Base-by-base conservation (phyloP, 2,888 invertebrate genomes). In the Amphipoea oculea region DNA sequence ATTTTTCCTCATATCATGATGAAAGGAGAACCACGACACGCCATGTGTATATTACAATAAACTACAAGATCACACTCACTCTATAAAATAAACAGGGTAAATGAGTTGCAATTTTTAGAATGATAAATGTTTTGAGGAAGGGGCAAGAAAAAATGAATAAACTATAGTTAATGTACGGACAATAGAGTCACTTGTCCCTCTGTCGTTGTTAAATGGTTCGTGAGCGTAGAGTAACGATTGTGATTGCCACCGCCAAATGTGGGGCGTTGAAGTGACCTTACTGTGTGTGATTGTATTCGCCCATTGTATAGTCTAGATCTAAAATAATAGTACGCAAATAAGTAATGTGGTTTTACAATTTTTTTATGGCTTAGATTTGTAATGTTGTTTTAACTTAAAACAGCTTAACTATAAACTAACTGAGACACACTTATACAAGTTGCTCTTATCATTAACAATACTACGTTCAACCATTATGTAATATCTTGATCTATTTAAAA, bases 181-280 rank as follows among this genome's bases (percentile, higher is more conserved):
- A 94, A 95, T 94, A 90, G 90, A 89, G 90, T 91, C 95, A 94
- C 96, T 95, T 95, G 95, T 94, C 92, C 94, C 94, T 90, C 88
- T 91, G 90, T 87, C 85, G 86, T 89, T 90, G 91, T 94, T 92
- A 94, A 96, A 96, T 96, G 96, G 93, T 86, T 92, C 93, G 95
- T 93, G 90, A 94, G 91, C 90, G 88, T 89, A 78, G 86, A 88
- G 88, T 88, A 89, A 84, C 66, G 67, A 90, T 90, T 77, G 89
- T 89, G 91, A 93, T 91, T 89, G 85, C 81, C 77, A 77, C 82
- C 68, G 73, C 89, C 91, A 92, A 93, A 92, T 93, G 92, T 92
- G 89, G 93, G 94, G 94, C 92, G 89, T 72, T 78, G n/a, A 40
- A 60, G 14, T 69, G 45, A 62, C 67, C 54, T 29, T 40, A 79